Evolutionary conservation across 2,888 invertebrate species (phyloP), one percentile per base, ranked within the genome.

Genomic region (Amorpha juglandis): DNA sequence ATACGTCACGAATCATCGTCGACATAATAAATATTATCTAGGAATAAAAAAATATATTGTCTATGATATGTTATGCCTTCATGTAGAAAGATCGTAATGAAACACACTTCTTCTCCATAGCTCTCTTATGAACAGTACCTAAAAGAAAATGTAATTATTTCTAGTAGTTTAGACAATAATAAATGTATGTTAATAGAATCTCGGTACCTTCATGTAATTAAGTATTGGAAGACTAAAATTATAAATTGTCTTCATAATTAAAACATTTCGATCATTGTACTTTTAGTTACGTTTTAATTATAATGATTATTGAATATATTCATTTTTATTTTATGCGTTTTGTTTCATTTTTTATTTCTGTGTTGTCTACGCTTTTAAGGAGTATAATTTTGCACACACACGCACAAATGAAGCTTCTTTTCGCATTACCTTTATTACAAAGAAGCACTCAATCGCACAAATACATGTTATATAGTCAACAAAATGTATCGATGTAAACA

Each of bases 301-400:
- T 90, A 88, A 88, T 86, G 79, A 86, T 89, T 86, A 89, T 87
- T 91, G 85, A 93, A 92, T 93, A 93, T 93, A 93, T 91, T 90
- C 91, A 90, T 90, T 91, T 92, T 91, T 93, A 92, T 92, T 93
- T 93, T 88, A 91, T 84, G 78, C 86, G 75, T 87, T 90, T 91
- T 86, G 89, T 91, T 94, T 93, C 86, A 89, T 92, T 89, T 90
- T 86, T 87, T 83, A 80, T 86, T 90, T 86, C 67, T 84, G 82
- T 88, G 83, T 69, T 73, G 78, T 51, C 62, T 62, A 33, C 51
- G 67, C 62, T 68, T 67, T 53, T 69, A 67, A 62, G 47, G 11
- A 35, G n/a, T 47, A 55, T 47, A 45, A 47, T 64, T 45, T 27
- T 48, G 33, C 33, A 14, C 47, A 33, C 27, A 19, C 19, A 6